These are phyloP conservation scores for Hemicrepidius hirtus DNA, from an alignment of 2,888 invertebrate genomes.

Conservation along the genomic window DNA sequence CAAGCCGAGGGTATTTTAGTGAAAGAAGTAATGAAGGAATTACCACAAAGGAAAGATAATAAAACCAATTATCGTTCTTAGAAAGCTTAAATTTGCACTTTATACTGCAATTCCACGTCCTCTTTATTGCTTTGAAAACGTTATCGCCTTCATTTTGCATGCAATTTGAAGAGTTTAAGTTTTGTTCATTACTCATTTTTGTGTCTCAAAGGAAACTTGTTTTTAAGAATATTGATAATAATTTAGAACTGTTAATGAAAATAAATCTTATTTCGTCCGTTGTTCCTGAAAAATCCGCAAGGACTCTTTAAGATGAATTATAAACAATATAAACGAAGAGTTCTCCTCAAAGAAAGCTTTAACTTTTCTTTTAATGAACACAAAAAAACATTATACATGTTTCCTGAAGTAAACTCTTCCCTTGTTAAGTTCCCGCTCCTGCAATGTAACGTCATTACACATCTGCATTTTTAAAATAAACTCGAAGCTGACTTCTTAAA, in stretches of 20 bases:
- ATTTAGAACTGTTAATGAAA: too few relatives aligned
- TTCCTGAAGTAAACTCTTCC: neutral
- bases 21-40: conserved; percentile 3
- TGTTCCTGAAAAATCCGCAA: too few relatives aligned
- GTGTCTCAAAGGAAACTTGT: too few relatives aligned
- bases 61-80: conserved; percentile 15
- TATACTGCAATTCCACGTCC: conserved; percentile 12
- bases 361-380: too few relatives aligned
- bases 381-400: neutral
- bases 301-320: too few relatives aligned
- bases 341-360: too few relatives aligned
- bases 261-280: too few relatives aligned
- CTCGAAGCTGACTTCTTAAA: neutral
- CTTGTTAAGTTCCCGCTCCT: neutral
- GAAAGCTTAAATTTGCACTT: conserved; percentile 16
- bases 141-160: neutral
- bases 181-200: neutral
- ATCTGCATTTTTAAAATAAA: conserved; percentile 6
- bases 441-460: neutral
- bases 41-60: neutral
- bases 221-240: too few relatives aligned
- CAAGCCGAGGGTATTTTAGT: neutral
- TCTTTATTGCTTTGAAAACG: neutral
- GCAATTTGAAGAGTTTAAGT: neutral
- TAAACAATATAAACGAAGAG: too few relatives aligned